Conservation (phyloP, 2,888 invertebrate species). For the Lutraria lutraria region DNA sequence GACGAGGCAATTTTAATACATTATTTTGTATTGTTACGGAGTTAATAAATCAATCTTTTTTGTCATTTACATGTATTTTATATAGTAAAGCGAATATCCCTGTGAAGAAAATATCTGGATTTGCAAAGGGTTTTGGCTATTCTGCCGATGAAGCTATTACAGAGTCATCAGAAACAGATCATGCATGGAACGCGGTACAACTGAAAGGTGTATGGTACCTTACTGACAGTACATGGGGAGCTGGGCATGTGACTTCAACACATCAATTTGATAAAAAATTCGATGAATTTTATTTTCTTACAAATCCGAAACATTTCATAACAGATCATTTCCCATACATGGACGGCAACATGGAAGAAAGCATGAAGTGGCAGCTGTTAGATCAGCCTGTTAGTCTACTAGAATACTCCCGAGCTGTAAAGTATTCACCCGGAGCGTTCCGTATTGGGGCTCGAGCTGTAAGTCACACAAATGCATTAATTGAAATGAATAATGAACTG, state of each 20-base stretch:
- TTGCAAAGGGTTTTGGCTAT: slow-evolving; percentile 64
- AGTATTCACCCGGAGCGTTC: slow-evolving; percentile 49
- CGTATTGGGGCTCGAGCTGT: slow-evolving; percentile 47
- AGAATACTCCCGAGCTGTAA: slow-evolving; percentile 58
- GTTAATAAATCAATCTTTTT: neutral
- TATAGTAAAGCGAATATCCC: slow-evolving; percentile 47
- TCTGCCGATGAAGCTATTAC: slow-evolving; percentile 50
- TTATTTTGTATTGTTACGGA: neutral
- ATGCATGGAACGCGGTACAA: slow-evolving; percentile 70
- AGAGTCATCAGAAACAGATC: slow-evolving; percentile 42
- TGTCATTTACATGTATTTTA: neutral
- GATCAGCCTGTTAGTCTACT: slow-evolving; percentile 64
- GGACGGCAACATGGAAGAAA: slow-evolving; percentile 62
- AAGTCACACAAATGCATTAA: slow-evolving; percentile 54
- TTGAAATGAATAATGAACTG: slow-evolving; percentile 53
- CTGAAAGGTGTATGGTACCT: slow-evolving; percentile 59
- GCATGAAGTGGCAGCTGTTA: slow-evolving; percentile 73
- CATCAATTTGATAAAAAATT: slow-evolving; percentile 52
- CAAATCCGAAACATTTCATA: slow-evolving; percentile 74
- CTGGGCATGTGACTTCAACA: slow-evolving; percentile 51
- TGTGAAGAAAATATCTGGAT: slow-evolving; percentile 61
- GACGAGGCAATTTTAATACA: neutral
- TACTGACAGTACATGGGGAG: slow-evolving; percentile 70
- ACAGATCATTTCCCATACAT: slow-evolving; percentile 73
- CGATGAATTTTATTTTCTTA: slow-evolving; percentile 77